phyloP scores from a whole-genome alignment of 2,888 invertebrate genomes.

The Tryphoninae sp. region DNA sequence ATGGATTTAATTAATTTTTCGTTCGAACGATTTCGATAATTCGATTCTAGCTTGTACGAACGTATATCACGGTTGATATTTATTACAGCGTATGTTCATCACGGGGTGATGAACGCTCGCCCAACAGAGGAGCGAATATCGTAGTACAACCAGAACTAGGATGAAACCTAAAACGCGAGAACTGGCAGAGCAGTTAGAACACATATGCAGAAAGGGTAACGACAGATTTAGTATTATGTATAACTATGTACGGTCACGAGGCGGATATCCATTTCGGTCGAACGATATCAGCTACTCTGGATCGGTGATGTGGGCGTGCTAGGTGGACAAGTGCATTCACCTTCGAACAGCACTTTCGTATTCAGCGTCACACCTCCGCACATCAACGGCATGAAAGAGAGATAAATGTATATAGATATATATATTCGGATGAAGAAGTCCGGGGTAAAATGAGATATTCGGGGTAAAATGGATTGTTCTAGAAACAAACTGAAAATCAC shows the following conservation, averaged over 20 bases:
- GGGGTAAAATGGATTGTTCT: too few relatives aligned
- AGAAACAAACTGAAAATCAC: too few relatives aligned
- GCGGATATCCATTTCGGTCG: slow-evolving; percentile 66
- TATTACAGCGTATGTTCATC: too few relatives aligned
- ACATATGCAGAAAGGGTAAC: background rate
- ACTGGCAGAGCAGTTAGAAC: background rate
- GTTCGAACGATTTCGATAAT: too few relatives aligned
- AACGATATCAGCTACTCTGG: slow-evolving; percentile 52
- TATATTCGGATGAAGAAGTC: too few relatives aligned
- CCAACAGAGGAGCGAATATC: too few relatives aligned
- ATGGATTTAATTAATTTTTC: too few relatives aligned
- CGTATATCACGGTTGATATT: too few relatives aligned
- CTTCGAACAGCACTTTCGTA: slow-evolving; percentile 64
- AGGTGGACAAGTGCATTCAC: slow-evolving; percentile 68
- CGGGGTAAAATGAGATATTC: too few relatives aligned
- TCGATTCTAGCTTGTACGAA: too few relatives aligned
- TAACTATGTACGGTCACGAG: slow-evolving; percentile 53
- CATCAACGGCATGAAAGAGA: background rate
- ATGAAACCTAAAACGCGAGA: background rate
- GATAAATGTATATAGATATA: background rate
- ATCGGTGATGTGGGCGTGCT: slow-evolving; percentile 49
- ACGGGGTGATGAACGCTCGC: too few relatives aligned
- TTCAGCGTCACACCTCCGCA: slow-evolving; percentile 63
- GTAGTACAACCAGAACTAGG: background rate
- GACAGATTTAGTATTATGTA: slow-evolving; percentile 17